Percentiles rank a stretch among this genome's conserved stretches.
Evolutionary conservation across 2,113 vertebrate genomes (phyloP).

Genomic region (Atrichornis clamosus): DNA sequence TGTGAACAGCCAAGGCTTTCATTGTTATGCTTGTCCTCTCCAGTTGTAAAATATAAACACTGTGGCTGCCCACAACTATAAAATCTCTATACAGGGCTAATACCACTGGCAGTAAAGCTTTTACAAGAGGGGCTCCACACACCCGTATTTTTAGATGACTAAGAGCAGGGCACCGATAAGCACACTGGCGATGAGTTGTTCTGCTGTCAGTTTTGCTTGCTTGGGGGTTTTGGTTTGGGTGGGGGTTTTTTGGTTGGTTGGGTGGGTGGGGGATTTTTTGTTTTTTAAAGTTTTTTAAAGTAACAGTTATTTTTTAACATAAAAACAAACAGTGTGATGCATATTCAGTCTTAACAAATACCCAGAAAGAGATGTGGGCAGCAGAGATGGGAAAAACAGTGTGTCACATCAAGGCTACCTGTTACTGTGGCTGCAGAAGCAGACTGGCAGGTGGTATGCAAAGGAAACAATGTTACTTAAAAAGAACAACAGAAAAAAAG

Average conservation of each 20-base stretch:
- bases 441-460: not conserved
- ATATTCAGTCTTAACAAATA: not conserved
- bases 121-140: not conserved
- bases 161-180: not conserved
- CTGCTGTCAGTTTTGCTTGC: accelerated
- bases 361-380: not conserved
- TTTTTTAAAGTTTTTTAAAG: not conserved
- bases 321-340: not conserved
- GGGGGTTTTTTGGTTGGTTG: not conserved
- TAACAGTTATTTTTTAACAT: not conserved
- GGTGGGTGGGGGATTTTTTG: not conserved
- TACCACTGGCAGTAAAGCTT: not conserved
- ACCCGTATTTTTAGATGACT: not conserved
- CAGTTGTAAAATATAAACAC: slow-evolving; percentile 42
- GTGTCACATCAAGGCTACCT: not conserved
- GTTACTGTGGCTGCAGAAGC: not conserved
- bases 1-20: slow-evolving; percentile 43
- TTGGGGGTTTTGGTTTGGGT: not conserved
- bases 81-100: not conserved
- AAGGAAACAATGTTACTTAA: not conserved
- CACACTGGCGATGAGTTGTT: accelerated
- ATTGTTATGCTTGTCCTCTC: not conserved
- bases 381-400: not conserved
- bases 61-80: slow-evolving; percentile 1
- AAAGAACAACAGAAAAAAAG: not conserved